Conservation (phyloP, 2,888 invertebrate species). For the Eilema griseolum region DNA sequence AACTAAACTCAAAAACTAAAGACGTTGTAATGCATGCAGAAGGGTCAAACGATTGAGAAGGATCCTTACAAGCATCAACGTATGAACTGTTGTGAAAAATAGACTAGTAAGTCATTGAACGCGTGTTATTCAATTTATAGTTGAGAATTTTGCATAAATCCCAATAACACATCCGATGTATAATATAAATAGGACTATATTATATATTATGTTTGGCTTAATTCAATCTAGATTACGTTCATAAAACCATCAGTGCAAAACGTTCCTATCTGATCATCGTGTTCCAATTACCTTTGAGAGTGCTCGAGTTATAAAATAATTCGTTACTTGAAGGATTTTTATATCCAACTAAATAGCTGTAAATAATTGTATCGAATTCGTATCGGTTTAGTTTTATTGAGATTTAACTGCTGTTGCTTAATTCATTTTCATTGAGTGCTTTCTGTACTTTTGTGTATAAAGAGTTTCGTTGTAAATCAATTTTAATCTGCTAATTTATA, state of each 20-base stretch:
- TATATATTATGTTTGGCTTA: not conserved
- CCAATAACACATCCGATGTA: not conserved
- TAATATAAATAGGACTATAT: too few species aligned
- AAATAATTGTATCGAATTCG: conserved; percentile 23
- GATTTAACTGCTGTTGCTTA: conserved; percentile 2
- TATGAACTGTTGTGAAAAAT: too few species aligned
- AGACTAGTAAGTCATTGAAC: too few species aligned
- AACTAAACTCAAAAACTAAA: too few species aligned
- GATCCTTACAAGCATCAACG: too few species aligned
- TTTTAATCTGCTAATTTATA: not conserved
- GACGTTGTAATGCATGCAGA: too few species aligned
- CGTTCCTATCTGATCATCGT: conserved; percentile 71
- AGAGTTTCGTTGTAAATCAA: not conserved
- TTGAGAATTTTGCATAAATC: not conserved
- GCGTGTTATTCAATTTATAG: too few species aligned
- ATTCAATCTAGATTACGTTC: conserved; percentile 22
- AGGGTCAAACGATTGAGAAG: too few species aligned
- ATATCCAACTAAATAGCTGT: conserved; percentile 32
- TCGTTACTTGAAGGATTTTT: conserved; percentile 29
- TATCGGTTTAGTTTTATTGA: conserved; percentile 20
- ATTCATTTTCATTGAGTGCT: not conserved
- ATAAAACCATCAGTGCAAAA: conserved; percentile 57
- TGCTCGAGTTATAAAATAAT: conserved; percentile 35
- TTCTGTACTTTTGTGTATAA: not conserved
- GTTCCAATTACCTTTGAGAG: conserved; percentile 69